Evolutionary conservation across 2,113 vertebrate species (phyloP).

Genomic region (Xyliphius kryptos): DNA sequence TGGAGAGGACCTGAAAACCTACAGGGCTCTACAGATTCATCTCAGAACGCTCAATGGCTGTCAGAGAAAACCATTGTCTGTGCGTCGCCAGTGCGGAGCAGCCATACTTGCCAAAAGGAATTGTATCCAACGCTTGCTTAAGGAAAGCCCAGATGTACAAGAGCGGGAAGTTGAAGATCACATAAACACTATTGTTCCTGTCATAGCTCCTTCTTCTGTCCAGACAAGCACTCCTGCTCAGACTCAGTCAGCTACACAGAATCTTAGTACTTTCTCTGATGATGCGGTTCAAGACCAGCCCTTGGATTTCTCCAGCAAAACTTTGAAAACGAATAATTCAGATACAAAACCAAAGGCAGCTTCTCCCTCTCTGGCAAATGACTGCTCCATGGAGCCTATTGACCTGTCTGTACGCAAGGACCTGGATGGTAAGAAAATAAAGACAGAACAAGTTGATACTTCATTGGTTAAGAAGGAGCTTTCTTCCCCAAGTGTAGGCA

Average conservation of each 20-base stretch:
- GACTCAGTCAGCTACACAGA: conserved; percentile 73
- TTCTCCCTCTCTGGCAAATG: conserved; percentile 57
- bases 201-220: conserved; percentile 31
- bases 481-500: conserved; percentile 43
- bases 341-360: conserved; percentile 75
- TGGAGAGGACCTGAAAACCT: conserved; percentile 83
- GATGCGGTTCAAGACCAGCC: conserved; percentile 84
- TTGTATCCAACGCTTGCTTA: conserved; percentile 91
- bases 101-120: conserved; percentile 89
- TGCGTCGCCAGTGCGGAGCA: conserved; percentile 84
- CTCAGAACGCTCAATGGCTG: conserved; percentile 86
- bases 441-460: background rate
- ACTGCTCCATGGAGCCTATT: conserved; percentile 81
- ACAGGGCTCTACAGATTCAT: conserved; percentile 88
- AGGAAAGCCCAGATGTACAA: conserved; percentile 88
- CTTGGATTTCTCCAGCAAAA: conserved; percentile 87
- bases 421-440: conserved; percentile 62
- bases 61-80: conserved; percentile 87
- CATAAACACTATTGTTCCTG: conserved; percentile 67
- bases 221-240: conserved; percentile 29
- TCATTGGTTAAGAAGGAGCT: conserved; percentile 56
- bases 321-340: conserved; percentile 53
- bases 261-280: conserved; percentile 58
- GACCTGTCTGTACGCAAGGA: conserved; percentile 87
- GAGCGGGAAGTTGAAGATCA: conserved; percentile 88